These are phyloP conservation scores for Limosa lapponica DNA, from an alignment of 2,797 vertebrate genomes.

Conservation along the genomic window DNA sequence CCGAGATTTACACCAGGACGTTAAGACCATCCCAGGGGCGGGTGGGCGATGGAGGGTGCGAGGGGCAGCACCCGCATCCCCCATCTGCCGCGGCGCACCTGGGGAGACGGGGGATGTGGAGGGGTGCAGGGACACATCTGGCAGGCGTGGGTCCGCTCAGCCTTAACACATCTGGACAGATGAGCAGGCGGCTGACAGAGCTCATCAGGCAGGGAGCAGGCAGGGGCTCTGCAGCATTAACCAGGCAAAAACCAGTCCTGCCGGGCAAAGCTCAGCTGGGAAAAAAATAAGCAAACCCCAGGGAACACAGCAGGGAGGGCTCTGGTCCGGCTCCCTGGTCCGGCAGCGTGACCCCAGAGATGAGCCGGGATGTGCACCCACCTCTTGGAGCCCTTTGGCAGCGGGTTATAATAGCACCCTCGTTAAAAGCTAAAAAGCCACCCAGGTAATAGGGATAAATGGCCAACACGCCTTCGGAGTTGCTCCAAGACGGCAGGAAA, in stretches of 20 bases:
- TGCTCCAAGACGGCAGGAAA: neutral
- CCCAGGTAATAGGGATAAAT: neutral
- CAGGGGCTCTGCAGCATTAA: neutral
- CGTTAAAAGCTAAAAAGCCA: fast-evolving
- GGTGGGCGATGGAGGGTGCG: fast-evolving
- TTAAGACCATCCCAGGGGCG: fast-evolving
- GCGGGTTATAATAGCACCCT: fast-evolving
- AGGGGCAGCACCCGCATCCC: fast-evolving
- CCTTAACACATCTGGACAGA: slow-evolving; percentile 13
- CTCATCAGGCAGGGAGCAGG: neutral
- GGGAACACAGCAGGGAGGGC: fast-evolving
- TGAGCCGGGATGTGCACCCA: fast-evolving
- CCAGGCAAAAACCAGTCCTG: neutral
- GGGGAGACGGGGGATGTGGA: fast-evolving
- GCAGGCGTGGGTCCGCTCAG: neutral
- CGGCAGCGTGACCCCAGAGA: fast-evolving
- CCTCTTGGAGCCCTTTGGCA: neutral
- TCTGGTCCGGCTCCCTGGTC: neutral
- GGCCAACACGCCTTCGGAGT: fast-evolving
- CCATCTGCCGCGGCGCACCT: fast-evolving
- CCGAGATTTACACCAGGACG: neutral
- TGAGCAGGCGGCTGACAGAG: neutral
- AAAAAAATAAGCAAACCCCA: neutral
- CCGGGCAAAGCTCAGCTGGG: neutral
- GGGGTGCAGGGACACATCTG: neutral